Base-by-base conservation (phyloP, 1,140 invertebrate genomes). In the Lordiphosa stackelbergi region DNA sequence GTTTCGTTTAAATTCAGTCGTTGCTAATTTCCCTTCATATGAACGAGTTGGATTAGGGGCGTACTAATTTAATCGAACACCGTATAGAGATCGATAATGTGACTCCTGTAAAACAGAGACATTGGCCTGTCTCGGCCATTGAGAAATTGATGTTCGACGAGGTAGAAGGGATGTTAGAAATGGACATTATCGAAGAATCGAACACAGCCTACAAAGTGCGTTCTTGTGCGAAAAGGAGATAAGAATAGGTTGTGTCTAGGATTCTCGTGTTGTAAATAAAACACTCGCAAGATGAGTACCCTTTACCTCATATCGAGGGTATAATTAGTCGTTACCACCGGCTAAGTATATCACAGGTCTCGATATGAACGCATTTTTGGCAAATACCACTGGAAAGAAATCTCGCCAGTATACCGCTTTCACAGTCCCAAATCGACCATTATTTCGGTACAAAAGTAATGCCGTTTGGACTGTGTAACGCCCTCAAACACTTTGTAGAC, bases 281-380 rank as follows among this genome's bases (percentile, higher is more conserved):
- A 13, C 3, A 66, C 59, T 22, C 49, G 4, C 66, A 58, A 24
- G 24, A 24, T 24, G 59, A 56, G 7, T 71, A 68, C 34, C 66
- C 56, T n/a, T 31, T 61, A 6, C 60, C 38, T 24, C 43, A 66
- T 34, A 48, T 74, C 9, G 63, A 66, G 5, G 58, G 63, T 3
- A 62, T 71, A 7, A 24, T 59, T 4, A 69, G 54, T 31, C 12
- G 60, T 4, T 74, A 1, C 41, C 51, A 5, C 46, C 74, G 10
- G 85, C 72, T 13, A 16, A 38, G 9, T 68, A 40, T 37, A 66
- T 74, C 7, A 63, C 74, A 38, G 72, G 79, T 4, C 31, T 88
- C 3, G 79, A 86, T 53, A 57, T 88, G 11, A 88, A 85, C n/a
- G 48, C 61, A 78, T 22, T 88, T 83, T 85, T 85, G 86, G 40